Conservation (phyloP, 2,888 invertebrate species). For the Apantesis nais region DNA sequence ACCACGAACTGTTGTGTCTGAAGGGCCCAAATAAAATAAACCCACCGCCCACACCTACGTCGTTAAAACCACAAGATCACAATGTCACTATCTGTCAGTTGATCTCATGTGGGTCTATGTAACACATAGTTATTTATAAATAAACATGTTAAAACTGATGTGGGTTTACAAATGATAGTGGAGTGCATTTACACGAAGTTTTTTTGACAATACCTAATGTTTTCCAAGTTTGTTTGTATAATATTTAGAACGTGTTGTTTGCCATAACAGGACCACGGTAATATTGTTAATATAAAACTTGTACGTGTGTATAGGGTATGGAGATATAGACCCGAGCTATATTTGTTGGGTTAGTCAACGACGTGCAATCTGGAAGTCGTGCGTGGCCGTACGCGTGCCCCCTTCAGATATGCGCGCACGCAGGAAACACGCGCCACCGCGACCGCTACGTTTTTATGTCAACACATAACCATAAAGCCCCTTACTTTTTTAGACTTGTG, state of each 20-base stretch:
- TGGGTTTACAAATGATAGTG: slow-evolving; percentile 17
- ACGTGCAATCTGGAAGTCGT: slow-evolving; percentile 69
- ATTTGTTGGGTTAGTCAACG: slow-evolving; percentile 57
- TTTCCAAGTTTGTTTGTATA: slow-evolving; percentile 17
- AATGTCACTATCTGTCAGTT: slow-evolving; percentile 50
- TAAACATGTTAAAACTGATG: slow-evolving; percentile 16
- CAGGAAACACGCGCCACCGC: slow-evolving; percentile 76
- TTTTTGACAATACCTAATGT: slow-evolving; percentile 13
- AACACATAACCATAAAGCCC: slow-evolving; percentile 47
- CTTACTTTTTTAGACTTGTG: slow-evolving; percentile 62
- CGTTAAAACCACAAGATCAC: slow-evolving; percentile 61
- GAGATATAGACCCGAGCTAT: slow-evolving; percentile 54
- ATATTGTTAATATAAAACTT: slow-evolving; percentile 37
- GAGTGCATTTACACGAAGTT: slow-evolving; percentile 9
- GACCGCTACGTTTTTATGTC: slow-evolving; percentile 45
- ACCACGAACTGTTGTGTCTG: slow-evolving; percentile 45
- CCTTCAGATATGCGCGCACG: slow-evolving; percentile 57
- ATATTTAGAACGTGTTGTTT: slow-evolving; percentile 38
- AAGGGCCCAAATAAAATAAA: slow-evolving; percentile 66
- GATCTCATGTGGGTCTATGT: slow-evolving; percentile 38
- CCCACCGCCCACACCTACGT: slow-evolving; percentile 61
- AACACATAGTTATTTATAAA: slow-evolving; percentile 25
- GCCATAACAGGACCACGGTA: slow-evolving; percentile 28
- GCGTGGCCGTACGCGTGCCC: slow-evolving; percentile 55
- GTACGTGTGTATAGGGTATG: slow-evolving; percentile 32